phyloP scores from a whole-genome alignment of 2,888 invertebrate species.

The Thecophora atra region DNA sequence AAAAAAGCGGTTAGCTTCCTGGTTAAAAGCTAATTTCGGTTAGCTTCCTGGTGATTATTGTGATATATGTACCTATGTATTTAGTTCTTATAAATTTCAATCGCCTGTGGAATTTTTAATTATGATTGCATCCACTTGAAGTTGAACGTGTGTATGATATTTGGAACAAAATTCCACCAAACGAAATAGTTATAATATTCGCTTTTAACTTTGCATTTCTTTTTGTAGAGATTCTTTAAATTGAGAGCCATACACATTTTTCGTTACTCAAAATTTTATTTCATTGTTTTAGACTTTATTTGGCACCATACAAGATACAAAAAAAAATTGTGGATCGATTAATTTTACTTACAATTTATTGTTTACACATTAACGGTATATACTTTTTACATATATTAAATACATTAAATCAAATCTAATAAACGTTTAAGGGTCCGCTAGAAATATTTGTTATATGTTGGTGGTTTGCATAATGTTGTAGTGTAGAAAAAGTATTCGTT shows the following conservation, averaged over 20 bases:
- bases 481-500: slow-evolving; percentile 16
- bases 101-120: too few relatives aligned
- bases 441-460: neutral
- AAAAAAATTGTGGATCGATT: neutral
- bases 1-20: too few relatives aligned
- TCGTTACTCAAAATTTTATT: neutral
- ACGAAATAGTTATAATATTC: too few relatives aligned
- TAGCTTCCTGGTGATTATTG: too few relatives aligned
- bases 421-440: slow-evolving; percentile 1
- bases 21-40: too few relatives aligned
- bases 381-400: neutral
- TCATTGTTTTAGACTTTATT: slow-evolving; percentile 22
- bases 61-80: too few relatives aligned
- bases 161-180: too few relatives aligned
- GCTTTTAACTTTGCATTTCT: too few relatives aligned
- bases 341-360: slow-evolving; percentile 17
- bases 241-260: slow-evolving; percentile 10
- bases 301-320: slow-evolving; percentile 24
- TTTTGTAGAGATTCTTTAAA: neutral
- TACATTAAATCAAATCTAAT: slow-evolving; percentile 12
- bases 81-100: too few relatives aligned
- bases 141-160: too few relatives aligned
- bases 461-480: slow-evolving; percentile 1
- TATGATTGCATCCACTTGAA: too few relatives aligned
- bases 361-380: slow-evolving; percentile 9